Evolutionary conservation across 1,140 invertebrate species (phyloP), one percentile per base, ranked within the genome.

Genomic region (Trachymyrmex cornetzi): DNA sequence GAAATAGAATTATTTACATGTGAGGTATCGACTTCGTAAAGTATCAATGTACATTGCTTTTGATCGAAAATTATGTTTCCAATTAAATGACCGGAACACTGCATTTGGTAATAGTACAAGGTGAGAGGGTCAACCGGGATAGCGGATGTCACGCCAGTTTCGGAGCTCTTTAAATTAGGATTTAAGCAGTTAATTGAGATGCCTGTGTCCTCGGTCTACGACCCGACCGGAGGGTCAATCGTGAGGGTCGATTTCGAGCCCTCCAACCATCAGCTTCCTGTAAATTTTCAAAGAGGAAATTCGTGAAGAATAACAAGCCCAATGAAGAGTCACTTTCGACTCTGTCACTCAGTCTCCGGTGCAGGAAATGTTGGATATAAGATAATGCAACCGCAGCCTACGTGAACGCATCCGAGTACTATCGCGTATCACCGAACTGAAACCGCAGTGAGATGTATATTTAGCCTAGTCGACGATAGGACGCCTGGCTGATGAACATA

Each of bases 381-480:
- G 88, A 90, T 90, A 90, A 81, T 69, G 38, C 84, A 77, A 87
- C 66, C 44, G 22, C 88, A 87, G 30, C 61, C 84, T 82, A 89
- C 88, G 77, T 77, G 6, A 72, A 66, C 16, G 38, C 85, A 89
- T 89, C 88, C 84, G 77, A 71, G 57, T 12, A 27, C 48, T 90
- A 89, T 90, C 89, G 71, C 82, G 72, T 89, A 85, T 89, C 89
- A 67, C 48, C 74, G 77, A 77, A 84, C 85, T 66, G 69, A 57
- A 79, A 89, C 44, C 57, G 27, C 79, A 11, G 48, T 34, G 61
- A 34, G 55, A 75, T 55, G 1, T 88, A 88, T 89, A 86, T 89
- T 81, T 89, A 88, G 69, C 50, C n/a, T 48, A 22, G 7, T 34
- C 24, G 11, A 27, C 48, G 77, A 67, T 44, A 81, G 63, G 77